Percentiles rank a stretch among this genome's conserved stretches.
These are phyloP conservation scores for Lepeophtheirus salmonis DNA, from an alignment of 1,140 invertebrate genomes.

Conservation along the genomic window DNA sequence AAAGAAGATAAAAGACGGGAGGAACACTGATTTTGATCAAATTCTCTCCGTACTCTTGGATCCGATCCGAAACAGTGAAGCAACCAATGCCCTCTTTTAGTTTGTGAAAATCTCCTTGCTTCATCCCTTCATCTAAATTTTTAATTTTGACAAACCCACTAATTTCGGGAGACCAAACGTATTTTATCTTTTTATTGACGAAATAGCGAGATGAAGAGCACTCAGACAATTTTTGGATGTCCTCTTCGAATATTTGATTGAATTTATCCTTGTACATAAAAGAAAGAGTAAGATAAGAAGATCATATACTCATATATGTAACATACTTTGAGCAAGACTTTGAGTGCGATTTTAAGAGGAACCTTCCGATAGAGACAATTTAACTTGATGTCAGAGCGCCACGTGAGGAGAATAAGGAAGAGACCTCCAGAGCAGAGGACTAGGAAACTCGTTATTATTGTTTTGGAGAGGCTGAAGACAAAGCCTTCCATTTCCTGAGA, in stretches of 20 bases:
- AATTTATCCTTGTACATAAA: constrained; percentile 21
- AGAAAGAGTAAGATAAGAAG: background rate
- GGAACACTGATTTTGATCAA: constrained; percentile 25
- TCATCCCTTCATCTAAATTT: constrained; percentile 20
- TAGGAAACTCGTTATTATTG: constrained; percentile 18
- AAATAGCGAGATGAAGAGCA: constrained; percentile 22
- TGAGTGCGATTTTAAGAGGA: background rate
- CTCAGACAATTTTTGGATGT: constrained; percentile 11
- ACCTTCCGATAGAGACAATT: constrained; percentile 10
- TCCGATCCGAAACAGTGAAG: constrained; percentile 20
- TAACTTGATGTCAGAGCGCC: constrained; percentile 21
- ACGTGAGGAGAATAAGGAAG: constrained; percentile 21
- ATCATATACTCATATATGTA: background rate
- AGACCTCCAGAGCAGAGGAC: constrained; percentile 21
- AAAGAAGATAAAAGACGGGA: constrained; percentile 23
- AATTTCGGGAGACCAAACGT: constrained; percentile 25
- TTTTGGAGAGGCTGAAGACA: constrained; percentile 11
- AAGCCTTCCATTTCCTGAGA: constrained; percentile 21
- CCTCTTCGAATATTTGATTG: constrained; percentile 22
- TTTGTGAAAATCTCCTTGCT: constrained; percentile 22
- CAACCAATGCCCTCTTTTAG: constrained; percentile 21
- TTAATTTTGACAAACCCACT: constrained; percentile 14
- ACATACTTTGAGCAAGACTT: constrained; percentile 11
- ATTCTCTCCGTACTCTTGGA: constrained; percentile 23
- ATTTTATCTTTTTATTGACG: constrained; percentile 28